Evolutionary conservation across 1,140 invertebrate genomes (phyloP).

Genomic region (Octopus sinensis): DNA sequence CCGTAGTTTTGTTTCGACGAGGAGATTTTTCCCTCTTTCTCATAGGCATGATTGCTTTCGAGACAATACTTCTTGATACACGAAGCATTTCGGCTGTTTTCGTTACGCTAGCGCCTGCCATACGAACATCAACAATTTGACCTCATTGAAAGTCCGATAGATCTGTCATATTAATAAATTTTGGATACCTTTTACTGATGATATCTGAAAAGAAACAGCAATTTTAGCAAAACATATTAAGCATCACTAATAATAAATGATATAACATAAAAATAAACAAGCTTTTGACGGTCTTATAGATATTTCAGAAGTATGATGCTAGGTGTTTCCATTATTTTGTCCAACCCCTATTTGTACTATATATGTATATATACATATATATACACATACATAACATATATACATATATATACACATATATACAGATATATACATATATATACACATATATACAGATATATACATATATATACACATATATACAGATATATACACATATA

Average conservation of each 20-base stretch:
- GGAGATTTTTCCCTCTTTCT: too few species aligned
- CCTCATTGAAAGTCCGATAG: too few species aligned
- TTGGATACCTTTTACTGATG: not conserved
- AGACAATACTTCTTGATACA: too few species aligned
- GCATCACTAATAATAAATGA: not conserved
- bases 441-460: not conserved
- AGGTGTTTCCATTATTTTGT: not conserved
- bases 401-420: not conserved
- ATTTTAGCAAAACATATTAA: not conserved
- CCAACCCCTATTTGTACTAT: not conserved
- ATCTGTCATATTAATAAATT: not conserved
- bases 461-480: not conserved
- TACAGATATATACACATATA: not conserved
- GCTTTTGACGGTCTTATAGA: not conserved
- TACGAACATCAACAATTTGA: too few species aligned
- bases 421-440: not conserved
- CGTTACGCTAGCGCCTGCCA: too few species aligned
- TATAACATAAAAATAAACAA: not conserved
- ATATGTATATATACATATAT: not conserved
- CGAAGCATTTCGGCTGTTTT: too few species aligned
- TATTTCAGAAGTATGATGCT: not conserved
- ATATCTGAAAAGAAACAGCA: not conserved
- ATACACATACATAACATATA: not conserved
- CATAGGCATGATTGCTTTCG: too few species aligned
- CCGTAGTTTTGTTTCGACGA: too few species aligned